phyloP scores from a whole-genome alignment of 2,888 invertebrate genomes.

The Diarsia mendica region DNA sequence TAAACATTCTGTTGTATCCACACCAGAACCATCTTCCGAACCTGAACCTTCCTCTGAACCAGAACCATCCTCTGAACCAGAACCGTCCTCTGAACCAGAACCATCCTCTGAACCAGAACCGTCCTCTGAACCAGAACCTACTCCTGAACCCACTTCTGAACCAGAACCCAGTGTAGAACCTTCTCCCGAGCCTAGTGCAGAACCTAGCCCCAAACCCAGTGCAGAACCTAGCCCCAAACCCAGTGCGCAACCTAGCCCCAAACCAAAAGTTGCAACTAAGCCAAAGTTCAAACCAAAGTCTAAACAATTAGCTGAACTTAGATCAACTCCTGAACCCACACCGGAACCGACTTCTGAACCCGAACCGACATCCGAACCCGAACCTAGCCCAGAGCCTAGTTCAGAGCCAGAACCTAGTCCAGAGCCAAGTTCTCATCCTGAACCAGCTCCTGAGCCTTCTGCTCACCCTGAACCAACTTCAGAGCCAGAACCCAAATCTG shows the following conservation, averaged over 20 bases:
- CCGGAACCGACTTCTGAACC: slow-evolving; percentile 75
- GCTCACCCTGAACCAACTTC: slow-evolving; percentile 60
- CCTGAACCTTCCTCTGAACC: slow-evolving; percentile 67
- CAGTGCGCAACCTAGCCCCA: slow-evolving; percentile 61
- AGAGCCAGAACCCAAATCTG: slow-evolving; percentile 75
- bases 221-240: slow-evolving; percentile 13
- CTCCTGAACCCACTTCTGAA: slow-evolving; percentile 13
- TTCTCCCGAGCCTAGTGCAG: slow-evolving; percentile 51
- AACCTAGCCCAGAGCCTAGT: slow-evolving; percentile 80
- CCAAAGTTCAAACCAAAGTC: slow-evolving; percentile 78
- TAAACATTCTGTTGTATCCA: slow-evolving; percentile 67
- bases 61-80: slow-evolving; percentile 52
- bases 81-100: slow-evolving; percentile 75
- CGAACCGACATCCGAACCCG: slow-evolving; percentile 71
- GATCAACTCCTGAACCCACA: slow-evolving; percentile 65
- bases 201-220: slow-evolving; percentile 57
- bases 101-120: slow-evolving; percentile 37
- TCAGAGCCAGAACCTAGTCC: slow-evolving; percentile 56
- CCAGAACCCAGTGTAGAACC: slow-evolving; percentile 59
- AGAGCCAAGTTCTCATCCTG: slow-evolving; percentile 63
- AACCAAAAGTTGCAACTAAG: slow-evolving; percentile 72
- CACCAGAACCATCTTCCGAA: slow-evolving; percentile 72
- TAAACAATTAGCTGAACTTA: slow-evolving; percentile 76
- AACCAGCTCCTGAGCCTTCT: slow-evolving; percentile 67
- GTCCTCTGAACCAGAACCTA: slow-evolving; percentile 65